phyloP scores from a whole-genome alignment of 2,797 vertebrate species.

The Eleutherodactylus coqui region DNA sequence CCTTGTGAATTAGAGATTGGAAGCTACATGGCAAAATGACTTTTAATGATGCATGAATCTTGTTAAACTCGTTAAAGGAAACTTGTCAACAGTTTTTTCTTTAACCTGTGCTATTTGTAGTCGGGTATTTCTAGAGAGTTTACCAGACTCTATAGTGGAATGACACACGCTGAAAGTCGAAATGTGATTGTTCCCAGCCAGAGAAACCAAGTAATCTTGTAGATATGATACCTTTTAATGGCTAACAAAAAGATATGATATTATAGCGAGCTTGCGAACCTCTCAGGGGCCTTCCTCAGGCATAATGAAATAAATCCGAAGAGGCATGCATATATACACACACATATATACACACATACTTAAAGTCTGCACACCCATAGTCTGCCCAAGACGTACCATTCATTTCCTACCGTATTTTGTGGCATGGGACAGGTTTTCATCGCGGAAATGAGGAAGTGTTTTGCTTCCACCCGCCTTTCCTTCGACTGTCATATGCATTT shows the following conservation, averaged over 20 bases:
- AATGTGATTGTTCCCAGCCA: too few relatives aligned
- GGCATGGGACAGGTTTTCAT: conserved; percentile 15
- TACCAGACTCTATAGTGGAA: neutral
- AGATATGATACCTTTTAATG: too few relatives aligned
- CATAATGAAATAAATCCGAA: too few relatives aligned
- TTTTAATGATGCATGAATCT: conserved; percentile 44
- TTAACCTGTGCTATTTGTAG: conserved; percentile 30
- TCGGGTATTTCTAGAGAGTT: neutral
- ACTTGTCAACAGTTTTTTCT: conserved; percentile 32
- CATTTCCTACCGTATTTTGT: neutral
- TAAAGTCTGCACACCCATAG: neutral
- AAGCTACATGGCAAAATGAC: conserved; percentile 31
- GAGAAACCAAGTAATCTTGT: too few relatives aligned
- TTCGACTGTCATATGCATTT: conserved; percentile 16
- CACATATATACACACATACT: too few relatives aligned
- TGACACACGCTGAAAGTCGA: neutral
- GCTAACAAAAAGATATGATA: too few relatives aligned
- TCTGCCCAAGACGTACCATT: neutral
- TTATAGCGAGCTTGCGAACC: too few relatives aligned
- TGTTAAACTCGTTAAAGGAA: conserved; percentile 30
- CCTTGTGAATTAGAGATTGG: conserved; percentile 30
- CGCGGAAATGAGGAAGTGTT: conserved; percentile 4
- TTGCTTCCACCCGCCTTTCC: neutral
- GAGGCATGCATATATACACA: too few relatives aligned
- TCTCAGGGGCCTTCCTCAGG: too few relatives aligned